Evolutionary conservation across 2,797 vertebrate species (phyloP), one percentile per base, ranked within the genome.

Genomic region (Thaleichthys pacificus): DNA sequence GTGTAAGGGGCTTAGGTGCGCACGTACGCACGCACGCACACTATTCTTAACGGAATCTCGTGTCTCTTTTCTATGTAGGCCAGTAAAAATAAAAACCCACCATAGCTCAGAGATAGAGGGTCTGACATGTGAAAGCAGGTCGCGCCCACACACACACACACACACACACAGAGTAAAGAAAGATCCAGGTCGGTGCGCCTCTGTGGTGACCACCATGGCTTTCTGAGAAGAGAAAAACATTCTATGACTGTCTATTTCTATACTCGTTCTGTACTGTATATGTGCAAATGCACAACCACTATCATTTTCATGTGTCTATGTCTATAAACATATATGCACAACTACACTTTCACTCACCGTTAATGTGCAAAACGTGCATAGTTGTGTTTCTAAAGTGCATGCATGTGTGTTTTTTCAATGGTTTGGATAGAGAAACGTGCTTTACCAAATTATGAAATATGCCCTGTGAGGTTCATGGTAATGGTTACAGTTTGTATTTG

Each of bases 101-200:
- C 2, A 19, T 78, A 70, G 81, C 89, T 82, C 79, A 78, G 86
- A 88, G 77, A 89, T 80, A 17, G 79, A 77, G 90, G 79, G 82
- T 86, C 70, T 81, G 85, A 51, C n/a, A 83, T 78, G 73, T 81
- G 86, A 92, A 93, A 92, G 77, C 84, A 93, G 91, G 91, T 91
- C 78, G n/a, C 51, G 15, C 58, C 47, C 73, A 70, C 68, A 70
- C 21, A 58, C 22, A 65, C 72, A 51, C 42, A 32, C 14, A 24
- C n/a, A 42, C 38, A 3, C 42, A n/a, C 69, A 57, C 49, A 49
- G 69, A 49, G 54, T 30, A 69, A 54, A 79, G 58, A 68, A 56
- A 4, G 61, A 75, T 63, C 56, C 19, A 66, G 28, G 74, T 69
- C 26, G 28, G 5, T 69, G 32, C 15, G 54, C 19, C 49, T 77